Evolutionary conservation across 2,113 vertebrate species (phyloP).

Genomic region (Hyaena hyaena): DNA sequence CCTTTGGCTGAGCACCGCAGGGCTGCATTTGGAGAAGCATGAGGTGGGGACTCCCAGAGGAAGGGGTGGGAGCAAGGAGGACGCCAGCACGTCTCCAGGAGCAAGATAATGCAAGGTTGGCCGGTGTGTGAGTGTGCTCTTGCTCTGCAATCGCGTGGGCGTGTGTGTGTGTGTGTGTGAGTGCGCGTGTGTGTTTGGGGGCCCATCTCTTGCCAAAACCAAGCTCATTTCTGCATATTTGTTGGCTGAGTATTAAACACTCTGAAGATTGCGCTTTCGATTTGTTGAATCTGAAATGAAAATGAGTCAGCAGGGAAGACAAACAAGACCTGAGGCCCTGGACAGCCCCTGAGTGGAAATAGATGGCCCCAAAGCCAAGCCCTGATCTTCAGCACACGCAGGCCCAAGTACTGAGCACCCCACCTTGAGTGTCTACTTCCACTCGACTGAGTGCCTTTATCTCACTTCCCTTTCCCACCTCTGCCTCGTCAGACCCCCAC

Average conservation of each 20-base stretch:
- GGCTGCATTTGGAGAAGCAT: background rate
- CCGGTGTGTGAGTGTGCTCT: background rate
- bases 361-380: background rate
- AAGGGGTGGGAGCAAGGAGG: background rate
- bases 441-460: background rate
- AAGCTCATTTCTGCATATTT: conserved; percentile 65
- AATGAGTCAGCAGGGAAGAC: conserved; percentile 66
- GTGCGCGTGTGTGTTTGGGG: background rate
- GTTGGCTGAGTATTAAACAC: conserved; percentile 61
- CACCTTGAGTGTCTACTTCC: fast-evolving
- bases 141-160: fast-evolving
- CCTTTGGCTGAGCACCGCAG: background rate
- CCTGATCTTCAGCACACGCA: background rate
- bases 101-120: background rate
- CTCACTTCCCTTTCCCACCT: background rate
- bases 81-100: background rate
- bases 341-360: background rate
- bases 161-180: background rate
- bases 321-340: conserved; percentile 29
- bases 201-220: conserved; percentile 36
- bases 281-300: conserved; percentile 65
- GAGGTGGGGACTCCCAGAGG: background rate
- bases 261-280: conserved; percentile 32
- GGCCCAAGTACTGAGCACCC: fast-evolving
- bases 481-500: background rate